Percentiles rank a stretch among this genome's conserved stretches.
Evolutionary conservation across 2,888 invertebrate genomes (phyloP).

Genomic region (Platypus cylindrus): DNA sequence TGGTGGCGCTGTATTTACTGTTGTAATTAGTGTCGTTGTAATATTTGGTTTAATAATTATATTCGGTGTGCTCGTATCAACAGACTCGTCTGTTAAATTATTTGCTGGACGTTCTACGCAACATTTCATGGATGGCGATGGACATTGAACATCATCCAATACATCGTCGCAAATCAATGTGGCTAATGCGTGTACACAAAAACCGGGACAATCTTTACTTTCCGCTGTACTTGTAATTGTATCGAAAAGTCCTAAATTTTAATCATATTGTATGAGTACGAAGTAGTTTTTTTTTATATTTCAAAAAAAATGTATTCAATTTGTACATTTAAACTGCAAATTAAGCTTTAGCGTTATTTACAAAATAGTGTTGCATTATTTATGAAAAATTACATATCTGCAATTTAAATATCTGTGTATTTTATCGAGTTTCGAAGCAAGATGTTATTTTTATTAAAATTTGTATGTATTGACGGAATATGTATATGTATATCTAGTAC

Average conservation of each 20-base stretch:
- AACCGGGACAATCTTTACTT: slow-evolving; percentile 77
- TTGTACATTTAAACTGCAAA: no score
- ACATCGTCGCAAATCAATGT: slow-evolving; percentile 79
- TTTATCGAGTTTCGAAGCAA: no score
- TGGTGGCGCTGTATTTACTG: no score
- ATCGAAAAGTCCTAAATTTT: slow-evolving; percentile 57
- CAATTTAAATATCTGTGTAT: no score
- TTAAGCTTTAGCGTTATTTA: no score
- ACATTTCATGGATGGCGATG: slow-evolving; percentile 70
- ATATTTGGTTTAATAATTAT: slow-evolving; percentile 27
- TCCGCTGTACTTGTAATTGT: slow-evolving; percentile 76
- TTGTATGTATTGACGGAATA: no score
- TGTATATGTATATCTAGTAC: no score
- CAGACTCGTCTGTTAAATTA: slow-evolving; percentile 32
- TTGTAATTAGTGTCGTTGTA: slow-evolving; percentile 26
- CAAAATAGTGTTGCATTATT: no score
- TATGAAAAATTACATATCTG: no score
- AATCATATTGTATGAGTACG: not conserved
- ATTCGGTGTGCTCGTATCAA: slow-evolving; percentile 2
- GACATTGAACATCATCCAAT: slow-evolving; percentile 68
- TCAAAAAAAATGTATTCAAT: not conserved
- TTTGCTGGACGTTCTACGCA: slow-evolving; percentile 64
- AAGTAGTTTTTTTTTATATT: not conserved
- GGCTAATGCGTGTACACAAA: slow-evolving; percentile 76
- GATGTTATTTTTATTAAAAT: no score